Conservation (phyloP, 2,113 vertebrate genomes). For the Morone chrysops region DNA sequence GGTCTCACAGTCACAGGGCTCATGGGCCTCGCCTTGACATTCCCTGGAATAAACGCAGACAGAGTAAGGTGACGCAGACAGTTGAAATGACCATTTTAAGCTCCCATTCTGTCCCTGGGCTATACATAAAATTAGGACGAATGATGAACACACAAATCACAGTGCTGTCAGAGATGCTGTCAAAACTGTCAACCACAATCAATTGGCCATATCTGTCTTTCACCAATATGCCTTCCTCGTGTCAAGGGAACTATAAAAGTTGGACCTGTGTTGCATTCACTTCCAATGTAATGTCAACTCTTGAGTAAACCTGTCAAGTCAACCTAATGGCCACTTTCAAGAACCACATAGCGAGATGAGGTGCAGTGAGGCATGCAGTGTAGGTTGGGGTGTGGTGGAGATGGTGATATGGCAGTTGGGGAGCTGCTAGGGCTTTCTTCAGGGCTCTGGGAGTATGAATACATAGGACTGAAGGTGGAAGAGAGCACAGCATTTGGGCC, state of each 20-base stretch:
- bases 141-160: constrained; percentile 2
- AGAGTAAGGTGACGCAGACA: not conserved
- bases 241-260: constrained; percentile 19
- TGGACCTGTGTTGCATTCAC: constrained; percentile 8
- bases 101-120: not conserved
- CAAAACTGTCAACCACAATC: not conserved
- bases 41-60: constrained; percentile 84
- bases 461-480: constrained; percentile 13
- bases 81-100: constrained; percentile 1
- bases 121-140: not conserved
- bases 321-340: constrained; percentile 11
- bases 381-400: not conserved
- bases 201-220: constrained; percentile 7
- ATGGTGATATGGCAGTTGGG: not conserved
- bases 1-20: constrained; percentile 96
- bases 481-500: constrained; percentile 5
- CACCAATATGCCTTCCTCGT: not conserved
- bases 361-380: not conserved
- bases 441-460: not conserved
- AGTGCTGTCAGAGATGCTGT: constrained; percentile 2
- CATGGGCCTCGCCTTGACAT: constrained; percentile 96
- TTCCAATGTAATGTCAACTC: constrained; percentile 25
- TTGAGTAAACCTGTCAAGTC: constrained; percentile 36
- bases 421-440: not conserved
- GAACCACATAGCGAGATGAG: constrained; percentile 7